Conservation (phyloP, 2,888 invertebrate genomes). For the Biston betularia region DNA sequence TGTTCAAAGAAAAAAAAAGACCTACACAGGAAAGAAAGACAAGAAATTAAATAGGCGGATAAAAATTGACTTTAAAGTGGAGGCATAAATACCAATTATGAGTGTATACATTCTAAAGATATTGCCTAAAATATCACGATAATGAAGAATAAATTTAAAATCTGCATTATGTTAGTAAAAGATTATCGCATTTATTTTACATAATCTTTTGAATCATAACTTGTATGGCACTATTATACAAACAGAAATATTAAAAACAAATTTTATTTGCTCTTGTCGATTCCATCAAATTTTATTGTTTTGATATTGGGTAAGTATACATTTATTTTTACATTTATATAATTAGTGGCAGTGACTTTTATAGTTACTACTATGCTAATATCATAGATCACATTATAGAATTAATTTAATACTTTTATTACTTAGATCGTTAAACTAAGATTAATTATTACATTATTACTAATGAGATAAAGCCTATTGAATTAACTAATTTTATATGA, state of each 20-base stretch:
- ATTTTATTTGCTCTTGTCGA: neutral
- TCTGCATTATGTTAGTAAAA: neutral
- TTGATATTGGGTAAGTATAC: neutral
- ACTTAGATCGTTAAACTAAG: conserved; percentile 40
- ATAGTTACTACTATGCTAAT: conserved; percentile 28
- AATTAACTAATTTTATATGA: conserved; percentile 37
- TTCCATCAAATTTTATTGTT: conserved; percentile 1
- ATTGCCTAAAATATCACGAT: neutral
- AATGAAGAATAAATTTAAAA: neutral
- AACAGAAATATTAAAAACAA: neutral
- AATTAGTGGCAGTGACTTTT: conserved; percentile 41
- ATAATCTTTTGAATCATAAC: neutral
- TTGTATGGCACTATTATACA: too few relatives aligned
- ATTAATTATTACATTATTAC: conserved; percentile 40
- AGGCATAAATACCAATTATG: neutral
- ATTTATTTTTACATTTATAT: neutral
- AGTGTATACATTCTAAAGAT: neutral
- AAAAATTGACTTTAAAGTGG: too few relatives aligned
- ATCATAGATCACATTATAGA: conserved; percentile 41
- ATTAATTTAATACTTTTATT: conserved; percentile 40
- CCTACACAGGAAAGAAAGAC: too few relatives aligned
- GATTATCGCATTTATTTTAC: too few relatives aligned
- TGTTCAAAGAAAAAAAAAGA: neutral
- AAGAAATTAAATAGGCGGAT: too few relatives aligned
- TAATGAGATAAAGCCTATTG: conserved; percentile 42